These are phyloP conservation scores for Orthosia gothica DNA, from an alignment of 2,888 invertebrate genomes.

Conservation along the genomic window DNA sequence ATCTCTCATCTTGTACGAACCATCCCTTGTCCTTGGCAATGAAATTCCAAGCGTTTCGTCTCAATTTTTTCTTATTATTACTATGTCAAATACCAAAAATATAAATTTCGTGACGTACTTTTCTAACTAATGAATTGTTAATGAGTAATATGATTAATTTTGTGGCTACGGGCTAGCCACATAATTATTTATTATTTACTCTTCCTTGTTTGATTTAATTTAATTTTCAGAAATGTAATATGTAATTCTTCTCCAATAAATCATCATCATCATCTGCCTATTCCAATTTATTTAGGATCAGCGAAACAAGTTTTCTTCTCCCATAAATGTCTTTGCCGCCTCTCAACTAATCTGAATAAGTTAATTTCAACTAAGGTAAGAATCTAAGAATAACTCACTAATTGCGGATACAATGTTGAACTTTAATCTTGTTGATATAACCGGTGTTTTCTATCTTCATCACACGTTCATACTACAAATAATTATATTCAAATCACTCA, in stretches of 20 bases:
- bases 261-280: background rate
- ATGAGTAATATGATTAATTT: background rate
- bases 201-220: background rate
- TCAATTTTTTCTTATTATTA: background rate
- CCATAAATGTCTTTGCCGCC: background rate
- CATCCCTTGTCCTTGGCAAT: slow-evolving; percentile 3
- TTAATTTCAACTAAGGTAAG: slow-evolving; percentile 10
- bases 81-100: background rate
- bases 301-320: background rate
- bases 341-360: background rate
- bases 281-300: no score
- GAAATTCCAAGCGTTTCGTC: slow-evolving; percentile 21
- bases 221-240: background rate
- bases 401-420: slow-evolving; percentile 28
- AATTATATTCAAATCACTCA: slow-evolving; percentile 15
- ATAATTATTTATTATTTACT: background rate
- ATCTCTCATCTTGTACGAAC: slow-evolving; percentile 9
- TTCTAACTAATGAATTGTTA: background rate
- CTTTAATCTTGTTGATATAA: slow-evolving; percentile 20
- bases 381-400: slow-evolving; percentile 39
- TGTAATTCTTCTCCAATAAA: background rate
- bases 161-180: background rate
- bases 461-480: background rate
- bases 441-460: slow-evolving; percentile 28
- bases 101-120: background rate